A percentile compares a stretch with the other conserved stretches of the same genome.
phyloP scores from a whole-genome alignment of 2,113 vertebrate genomes.

The Sceloporus tristichus region DNA sequence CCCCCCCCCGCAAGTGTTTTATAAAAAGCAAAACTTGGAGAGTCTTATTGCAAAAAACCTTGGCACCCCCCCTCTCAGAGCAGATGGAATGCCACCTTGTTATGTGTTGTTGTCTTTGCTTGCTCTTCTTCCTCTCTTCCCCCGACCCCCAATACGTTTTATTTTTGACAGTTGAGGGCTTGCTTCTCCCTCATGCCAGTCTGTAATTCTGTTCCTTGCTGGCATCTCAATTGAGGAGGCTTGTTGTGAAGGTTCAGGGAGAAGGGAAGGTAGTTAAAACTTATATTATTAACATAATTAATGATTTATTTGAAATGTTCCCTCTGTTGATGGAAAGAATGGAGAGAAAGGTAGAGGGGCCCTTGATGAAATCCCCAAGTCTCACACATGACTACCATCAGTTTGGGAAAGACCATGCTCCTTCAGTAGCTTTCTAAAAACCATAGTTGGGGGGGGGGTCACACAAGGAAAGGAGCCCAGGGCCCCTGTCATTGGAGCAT shows the following conservation, averaged over 20 bases:
- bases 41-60: slow-evolving; percentile 28
- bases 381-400: too few relatives aligned
- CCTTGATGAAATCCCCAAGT: too few relatives aligned
- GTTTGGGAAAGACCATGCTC: too few relatives aligned
- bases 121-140: slow-evolving; percentile 4
- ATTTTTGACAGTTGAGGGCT: slow-evolving; percentile 31
- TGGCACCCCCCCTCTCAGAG: slow-evolving; percentile 59
- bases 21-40: slow-evolving; percentile 46
- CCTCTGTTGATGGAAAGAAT: not conserved
- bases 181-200: slow-evolving; percentile 19
- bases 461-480: too few relatives aligned
- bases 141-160: slow-evolving; percentile 48
- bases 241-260: not conserved
- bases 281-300: not conserved
- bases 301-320: not conserved
- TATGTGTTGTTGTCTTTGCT: slow-evolving; percentile 2
- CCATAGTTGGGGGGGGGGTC: too few relatives aligned
- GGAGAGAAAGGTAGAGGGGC: not conserved
- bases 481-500: not conserved
- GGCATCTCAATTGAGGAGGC: slow-evolving; percentile 29
- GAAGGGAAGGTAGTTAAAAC: not conserved
- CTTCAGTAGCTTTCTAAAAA: too few relatives aligned
- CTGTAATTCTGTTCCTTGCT: slow-evolving; percentile 10
- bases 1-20: not conserved
- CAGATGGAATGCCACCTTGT: slow-evolving; percentile 60